phyloP scores from a whole-genome alignment of 2,113 vertebrate species.

The Lycaon pictus region DNA sequence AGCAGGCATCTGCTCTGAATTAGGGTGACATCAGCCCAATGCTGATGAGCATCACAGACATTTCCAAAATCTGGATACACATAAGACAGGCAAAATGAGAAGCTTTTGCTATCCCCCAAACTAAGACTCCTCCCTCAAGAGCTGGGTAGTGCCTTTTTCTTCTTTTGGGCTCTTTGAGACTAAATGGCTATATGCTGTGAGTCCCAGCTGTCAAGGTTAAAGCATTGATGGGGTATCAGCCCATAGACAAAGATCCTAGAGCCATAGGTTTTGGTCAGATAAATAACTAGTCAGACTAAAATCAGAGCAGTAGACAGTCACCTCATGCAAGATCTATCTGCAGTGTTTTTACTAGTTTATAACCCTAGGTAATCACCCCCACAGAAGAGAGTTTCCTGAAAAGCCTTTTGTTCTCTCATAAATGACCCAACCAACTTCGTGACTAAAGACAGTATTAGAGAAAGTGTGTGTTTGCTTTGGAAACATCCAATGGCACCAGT shows the following conservation, averaged over 20 bases:
- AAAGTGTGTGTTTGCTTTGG: slow-evolving; percentile 40
- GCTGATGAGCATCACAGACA: slow-evolving; percentile 68
- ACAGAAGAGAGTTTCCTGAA: slow-evolving; percentile 51
- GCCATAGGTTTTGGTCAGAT: neutral
- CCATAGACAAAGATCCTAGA: neutral
- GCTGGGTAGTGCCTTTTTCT: neutral
- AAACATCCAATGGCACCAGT: slow-evolving; percentile 42
- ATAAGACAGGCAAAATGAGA: slow-evolving; percentile 34
- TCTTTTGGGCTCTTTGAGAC: neutral
- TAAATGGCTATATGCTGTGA: slow-evolving; percentile 18
- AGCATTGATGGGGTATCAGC: neutral
- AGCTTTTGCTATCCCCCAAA: slow-evolving; percentile 27
- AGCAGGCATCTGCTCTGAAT: slow-evolving; percentile 76
- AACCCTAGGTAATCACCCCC: neutral
- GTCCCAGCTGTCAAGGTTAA: slow-evolving; percentile 40
- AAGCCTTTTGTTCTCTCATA: slow-evolving; percentile 59
- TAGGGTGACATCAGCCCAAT: slow-evolving; percentile 62
- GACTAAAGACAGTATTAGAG: slow-evolving; percentile 20
- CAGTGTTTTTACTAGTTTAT: slow-evolving; percentile 57
- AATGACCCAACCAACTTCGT: slow-evolving; percentile 38
- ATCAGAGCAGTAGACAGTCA: slow-evolving; percentile 28
- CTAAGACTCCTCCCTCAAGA: slow-evolving; percentile 61
- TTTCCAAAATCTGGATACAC: slow-evolving; percentile 65
- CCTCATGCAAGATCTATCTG: neutral
- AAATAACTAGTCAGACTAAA: slow-evolving; percentile 33